Conservation (phyloP, 2,888 invertebrate genomes). For the Cataglyphis livida region DNA sequence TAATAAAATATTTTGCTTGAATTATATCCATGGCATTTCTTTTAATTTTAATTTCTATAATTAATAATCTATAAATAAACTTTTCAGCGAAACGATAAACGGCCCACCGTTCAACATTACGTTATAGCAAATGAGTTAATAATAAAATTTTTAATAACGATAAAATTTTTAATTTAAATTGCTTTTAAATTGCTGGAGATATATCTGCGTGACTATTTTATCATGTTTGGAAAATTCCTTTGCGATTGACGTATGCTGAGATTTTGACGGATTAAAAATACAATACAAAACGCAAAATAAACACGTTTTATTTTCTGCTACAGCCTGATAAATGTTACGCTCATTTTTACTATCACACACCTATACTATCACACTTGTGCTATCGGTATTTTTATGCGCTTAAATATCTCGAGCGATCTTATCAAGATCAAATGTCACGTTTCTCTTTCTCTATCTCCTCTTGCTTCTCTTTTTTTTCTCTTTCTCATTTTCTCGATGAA, state of each 20-base stretch:
- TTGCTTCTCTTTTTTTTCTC: not conserved
- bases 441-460: not conserved
- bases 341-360: slow-evolving; percentile 1
- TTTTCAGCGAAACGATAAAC: not conserved
- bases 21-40: not conserved
- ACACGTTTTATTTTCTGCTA: not conserved
- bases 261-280: slow-evolving; percentile 15
- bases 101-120: not conserved
- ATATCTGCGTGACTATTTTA: not conserved
- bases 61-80: not conserved
- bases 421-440: slow-evolving; percentile 3
- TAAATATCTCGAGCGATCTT: not conserved
- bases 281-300: not conserved
- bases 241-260: not conserved
- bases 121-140: not conserved
- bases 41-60: not conserved
- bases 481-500: slow-evolving; percentile 34
- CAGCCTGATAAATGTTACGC: not conserved
- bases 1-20: not conserved
- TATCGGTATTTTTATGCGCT: slow-evolving; percentile 28
- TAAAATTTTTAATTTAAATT: not conserved
- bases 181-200: not conserved
- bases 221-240: not conserved
- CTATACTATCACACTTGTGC: no score
- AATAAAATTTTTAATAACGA: not conserved